These are phyloP conservation scores for Craterocephalus amniculus DNA, from an alignment of 2,797 vertebrate species.

Conservation along the genomic window DNA sequence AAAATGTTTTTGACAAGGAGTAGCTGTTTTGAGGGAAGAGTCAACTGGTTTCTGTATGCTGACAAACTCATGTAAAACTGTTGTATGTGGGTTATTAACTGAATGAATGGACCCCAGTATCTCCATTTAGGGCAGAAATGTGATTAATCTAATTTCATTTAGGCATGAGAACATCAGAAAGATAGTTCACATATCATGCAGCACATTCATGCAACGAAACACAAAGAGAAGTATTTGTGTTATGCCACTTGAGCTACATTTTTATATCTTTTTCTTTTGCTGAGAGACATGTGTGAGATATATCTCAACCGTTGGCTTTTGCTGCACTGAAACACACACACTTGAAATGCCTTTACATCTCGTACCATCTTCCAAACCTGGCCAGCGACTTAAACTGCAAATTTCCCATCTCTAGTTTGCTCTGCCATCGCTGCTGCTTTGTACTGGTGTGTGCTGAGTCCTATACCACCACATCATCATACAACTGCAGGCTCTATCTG, in stretches of 20 bases:
- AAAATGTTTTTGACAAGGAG: constrained; percentile 46
- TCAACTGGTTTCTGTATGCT: constrained; percentile 6
- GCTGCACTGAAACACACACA: constrained; percentile 3
- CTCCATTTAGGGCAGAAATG: neutral
- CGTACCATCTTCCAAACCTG: neutral
- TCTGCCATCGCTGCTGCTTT: constrained; percentile 13
- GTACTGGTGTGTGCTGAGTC: constrained; percentile 3
- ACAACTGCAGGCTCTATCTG: constrained; percentile 28
- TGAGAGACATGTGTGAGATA: neutral
- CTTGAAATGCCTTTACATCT: neutral
- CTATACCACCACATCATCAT: constrained; percentile 20
- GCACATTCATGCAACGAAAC: too few relatives aligned
- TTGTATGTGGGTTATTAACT: neutral
- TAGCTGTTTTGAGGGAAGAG: constrained; percentile 40
- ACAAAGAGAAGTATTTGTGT: too few relatives aligned
- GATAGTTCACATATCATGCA: too few relatives aligned
- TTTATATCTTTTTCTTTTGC: too few relatives aligned
- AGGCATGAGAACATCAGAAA: too few relatives aligned
- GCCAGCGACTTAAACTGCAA: constrained; percentile 1
- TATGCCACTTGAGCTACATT: too few relatives aligned
- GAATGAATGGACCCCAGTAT: neutral
- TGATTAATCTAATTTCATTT: neutral
- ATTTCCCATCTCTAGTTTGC: neutral
- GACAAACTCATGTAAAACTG: neutral
- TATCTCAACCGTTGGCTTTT: neutral